Evolutionary conservation across 1,140 invertebrate genomes (phyloP).

Genomic region (Trissolcus basalis): DNA sequence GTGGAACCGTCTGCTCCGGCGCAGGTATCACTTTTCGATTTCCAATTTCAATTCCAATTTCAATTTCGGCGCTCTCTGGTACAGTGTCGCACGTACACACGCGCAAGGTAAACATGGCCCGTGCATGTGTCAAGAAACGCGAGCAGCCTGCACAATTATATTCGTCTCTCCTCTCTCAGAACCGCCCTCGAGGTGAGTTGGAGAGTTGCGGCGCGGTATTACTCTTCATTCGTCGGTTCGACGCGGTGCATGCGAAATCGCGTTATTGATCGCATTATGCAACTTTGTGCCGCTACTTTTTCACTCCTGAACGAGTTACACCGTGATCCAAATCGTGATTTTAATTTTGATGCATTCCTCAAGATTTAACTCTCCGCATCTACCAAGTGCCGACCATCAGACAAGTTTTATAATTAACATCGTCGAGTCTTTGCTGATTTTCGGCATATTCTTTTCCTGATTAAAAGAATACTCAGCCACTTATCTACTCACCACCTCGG

Average conservation of each 20-base stretch:
- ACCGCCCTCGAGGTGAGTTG: constrained; percentile 26
- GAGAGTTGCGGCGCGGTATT: constrained; percentile 15
- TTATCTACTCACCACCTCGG: neutral
- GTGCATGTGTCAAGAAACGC: constrained; percentile 26
- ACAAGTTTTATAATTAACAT: too few relatives aligned
- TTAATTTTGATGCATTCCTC: neutral
- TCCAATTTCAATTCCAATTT: constrained; percentile 63
- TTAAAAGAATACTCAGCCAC: too few relatives aligned
- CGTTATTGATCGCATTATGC: constrained; percentile 38
- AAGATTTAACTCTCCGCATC: too few relatives aligned
- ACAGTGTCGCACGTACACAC: constrained; percentile 11
- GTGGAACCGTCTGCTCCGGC: constrained; percentile 17
- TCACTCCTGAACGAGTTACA: constrained; percentile 1
- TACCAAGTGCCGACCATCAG: too few relatives aligned
- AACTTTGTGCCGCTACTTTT: constrained; percentile 19
- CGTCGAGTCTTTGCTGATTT: too few relatives aligned
- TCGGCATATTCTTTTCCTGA: too few relatives aligned
- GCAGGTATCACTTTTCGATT: constrained; percentile 58
- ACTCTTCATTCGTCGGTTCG: constrained; percentile 25
- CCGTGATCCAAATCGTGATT: neutral
- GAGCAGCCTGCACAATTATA: constrained; percentile 51
- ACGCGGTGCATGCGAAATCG: constrained; percentile 24
- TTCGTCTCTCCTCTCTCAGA: constrained; percentile 26
- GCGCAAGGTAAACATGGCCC: constrained; percentile 3
- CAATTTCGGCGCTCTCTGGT: constrained; percentile 46